Evolutionary conservation across 2,113 vertebrate species (phyloP), one percentile per base, ranked within the genome.

Genomic region (Acinonyx jubatus): DNA sequence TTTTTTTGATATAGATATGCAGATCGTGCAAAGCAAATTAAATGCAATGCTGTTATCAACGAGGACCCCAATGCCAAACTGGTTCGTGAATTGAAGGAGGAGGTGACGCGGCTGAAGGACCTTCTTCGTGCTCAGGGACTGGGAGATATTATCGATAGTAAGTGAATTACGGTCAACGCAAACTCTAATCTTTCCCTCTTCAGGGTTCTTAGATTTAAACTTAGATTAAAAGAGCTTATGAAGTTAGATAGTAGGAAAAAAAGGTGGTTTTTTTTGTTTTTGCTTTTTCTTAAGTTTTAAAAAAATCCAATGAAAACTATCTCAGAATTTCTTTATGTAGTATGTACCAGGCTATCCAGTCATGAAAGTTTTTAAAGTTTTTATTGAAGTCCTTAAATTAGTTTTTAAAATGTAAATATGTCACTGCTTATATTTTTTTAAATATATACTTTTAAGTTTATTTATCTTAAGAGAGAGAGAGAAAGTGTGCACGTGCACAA

Each of bases 31-130:
- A 99, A 99, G 97, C 99, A 99, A 97, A 99, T 99, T 96, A 99
- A 99, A 95, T 99, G 99, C 98, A 99, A 99, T 88, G 99, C 99
- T 48, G 99, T 99, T 96, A 99, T 99, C 98, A 99, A 99, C 57
- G 99, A 99, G 48, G 99, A 99, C 98, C 99, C 99, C 97, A 99
- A 99, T 36, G 99, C 99, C 98, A 99, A 99, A 97, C 98, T 99
- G 98, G 99, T 99, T 98, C 99, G 99, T 38, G 99, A 99, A 57
- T 98, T 99, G 93, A 99, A 99, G 98, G 99, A 99, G 94, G 99
- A 99, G 98, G 99, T 99, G 71, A 98, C 99, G 0, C 99, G 99
- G 33, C 99, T 99, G 61, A 99, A 99, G 98, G 99, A 99, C 2
- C 99, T 99, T 52, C 99, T 99, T 89, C 99, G 99, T 14, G 99